These are phyloP conservation scores for Pelagia noctiluca DNA, from an alignment of 30 jellyfish, hydroid and myxozoan species.

Conservation along the genomic window DNA sequence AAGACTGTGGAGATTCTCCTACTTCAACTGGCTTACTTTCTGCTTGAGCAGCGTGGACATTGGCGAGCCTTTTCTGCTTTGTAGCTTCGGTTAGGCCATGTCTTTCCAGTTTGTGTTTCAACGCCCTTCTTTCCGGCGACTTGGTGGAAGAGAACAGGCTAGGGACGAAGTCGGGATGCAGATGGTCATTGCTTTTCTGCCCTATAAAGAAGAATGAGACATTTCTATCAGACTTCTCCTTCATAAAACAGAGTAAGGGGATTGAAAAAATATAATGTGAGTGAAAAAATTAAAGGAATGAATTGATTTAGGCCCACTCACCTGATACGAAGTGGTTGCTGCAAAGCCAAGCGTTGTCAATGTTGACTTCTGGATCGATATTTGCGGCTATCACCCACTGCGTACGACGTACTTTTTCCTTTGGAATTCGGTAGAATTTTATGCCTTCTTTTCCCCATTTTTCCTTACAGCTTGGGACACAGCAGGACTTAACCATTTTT, in stretches of 20 bases:
- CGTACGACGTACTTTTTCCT: no score
- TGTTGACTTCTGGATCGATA: not conserved
- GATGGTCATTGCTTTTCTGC: not conserved
- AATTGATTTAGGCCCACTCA: not conserved
- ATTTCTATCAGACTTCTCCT: not conserved
- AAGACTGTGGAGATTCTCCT: not conserved
- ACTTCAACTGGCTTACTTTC: not conserved
- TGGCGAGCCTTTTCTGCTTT: not conserved
- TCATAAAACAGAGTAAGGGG: no score
- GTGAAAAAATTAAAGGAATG: not conserved
- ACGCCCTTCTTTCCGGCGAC: not conserved
- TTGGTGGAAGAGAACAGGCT: not conserved
- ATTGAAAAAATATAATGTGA: not conserved
- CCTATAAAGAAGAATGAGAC: not conserved
- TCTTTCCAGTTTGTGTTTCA: not conserved
- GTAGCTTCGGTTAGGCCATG: not conserved
- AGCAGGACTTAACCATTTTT: no score
- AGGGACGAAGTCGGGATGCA: constrained; percentile 12
- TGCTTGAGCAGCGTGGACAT: not conserved
- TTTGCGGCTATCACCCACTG: no score
- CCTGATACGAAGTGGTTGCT: constrained; percentile 1
- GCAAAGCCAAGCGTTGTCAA: constrained; percentile 2
- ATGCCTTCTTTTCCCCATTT: no score
- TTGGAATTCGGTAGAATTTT: no score
- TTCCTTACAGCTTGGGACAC: no score